These are phyloP conservation scores for Eubasilissa splendida DNA, from an alignment of 2,888 invertebrate species.

Conservation along the genomic window DNA sequence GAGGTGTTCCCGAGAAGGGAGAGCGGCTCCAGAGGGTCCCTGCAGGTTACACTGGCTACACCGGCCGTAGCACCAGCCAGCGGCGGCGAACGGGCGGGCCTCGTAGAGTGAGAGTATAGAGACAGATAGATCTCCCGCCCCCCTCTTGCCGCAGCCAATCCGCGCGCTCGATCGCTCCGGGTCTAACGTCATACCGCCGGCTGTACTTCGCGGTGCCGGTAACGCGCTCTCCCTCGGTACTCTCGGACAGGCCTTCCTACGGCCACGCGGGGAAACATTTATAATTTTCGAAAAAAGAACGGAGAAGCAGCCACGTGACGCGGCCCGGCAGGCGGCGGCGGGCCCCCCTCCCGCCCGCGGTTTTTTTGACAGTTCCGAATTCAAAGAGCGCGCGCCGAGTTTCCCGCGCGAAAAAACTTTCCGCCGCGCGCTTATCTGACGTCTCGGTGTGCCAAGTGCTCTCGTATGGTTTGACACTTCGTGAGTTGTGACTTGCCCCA, in stretches of 20 bases:
- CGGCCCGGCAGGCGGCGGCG: slow-evolving; percentile 62
- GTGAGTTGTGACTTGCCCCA: not conserved
- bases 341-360: slow-evolving; percentile 61
- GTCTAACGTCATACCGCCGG: slow-evolving; percentile 67
- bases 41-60: too few species aligned
- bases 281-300: slow-evolving; percentile 28
- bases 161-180: slow-evolving; percentile 64
- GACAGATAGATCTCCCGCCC: slow-evolving; percentile 45
- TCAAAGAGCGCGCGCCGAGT: slow-evolving; percentile 59
- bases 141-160: slow-evolving; percentile 62
- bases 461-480: not conserved
- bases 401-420: slow-evolving; percentile 60
- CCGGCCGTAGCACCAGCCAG: not conserved
- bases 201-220: slow-evolving; percentile 69
- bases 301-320: slow-evolving; percentile 29
- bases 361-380: slow-evolving; percentile 64
- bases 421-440: not conserved
- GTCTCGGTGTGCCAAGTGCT: not conserved
- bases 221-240: slow-evolving; percentile 43
- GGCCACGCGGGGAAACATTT: slow-evolving; percentile 30
- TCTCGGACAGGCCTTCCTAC: slow-evolving; percentile 11
- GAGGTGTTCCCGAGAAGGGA: not conserved
- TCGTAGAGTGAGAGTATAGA: slow-evolving; percentile 56
- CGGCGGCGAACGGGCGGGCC: slow-evolving; percentile 43
- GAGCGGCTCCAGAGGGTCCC: not conserved